Conservation (phyloP, 1,140 invertebrate species). For the Leguminivora glycinivorella region DNA sequence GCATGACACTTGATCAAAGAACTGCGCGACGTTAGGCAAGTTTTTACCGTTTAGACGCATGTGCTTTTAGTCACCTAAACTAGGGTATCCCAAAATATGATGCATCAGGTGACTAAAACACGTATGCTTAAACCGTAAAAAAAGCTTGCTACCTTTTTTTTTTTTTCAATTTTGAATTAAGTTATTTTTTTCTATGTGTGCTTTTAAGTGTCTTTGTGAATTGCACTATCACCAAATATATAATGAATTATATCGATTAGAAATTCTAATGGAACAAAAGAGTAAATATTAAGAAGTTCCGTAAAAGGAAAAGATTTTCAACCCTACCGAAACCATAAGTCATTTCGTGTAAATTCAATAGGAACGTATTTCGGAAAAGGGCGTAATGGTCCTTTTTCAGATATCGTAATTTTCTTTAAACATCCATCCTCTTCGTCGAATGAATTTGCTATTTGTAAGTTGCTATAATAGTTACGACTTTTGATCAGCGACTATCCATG, state of each 20-base stretch:
- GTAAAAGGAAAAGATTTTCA: background rate
- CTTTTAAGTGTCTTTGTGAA: background rate
- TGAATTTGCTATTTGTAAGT: too few species aligned
- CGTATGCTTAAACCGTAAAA: too few species aligned
- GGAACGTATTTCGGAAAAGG: background rate
- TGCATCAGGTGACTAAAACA: too few species aligned
- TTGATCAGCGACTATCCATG: too few species aligned
- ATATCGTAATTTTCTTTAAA: background rate
- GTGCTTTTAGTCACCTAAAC: too few species aligned
- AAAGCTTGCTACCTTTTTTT: too few species aligned
- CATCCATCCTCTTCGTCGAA: background rate
- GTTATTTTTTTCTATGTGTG: too few species aligned
- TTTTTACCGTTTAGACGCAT: too few species aligned
- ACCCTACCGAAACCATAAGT: constrained; percentile 27
- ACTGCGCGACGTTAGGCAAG: too few species aligned
- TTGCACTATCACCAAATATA: background rate
- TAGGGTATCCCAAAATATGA: too few species aligned
- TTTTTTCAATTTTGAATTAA: too few species aligned
- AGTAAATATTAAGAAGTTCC: background rate
- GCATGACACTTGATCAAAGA: constrained; percentile 1
- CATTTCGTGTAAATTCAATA: constrained; percentile 12
- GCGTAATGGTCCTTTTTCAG: background rate
- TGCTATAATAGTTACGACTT: too few species aligned
- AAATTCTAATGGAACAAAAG: background rate
- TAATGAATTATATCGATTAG: background rate